phyloP scores from a whole-genome alignment of 2,797 vertebrate genomes.

The Astyanax mexicanus region DNA sequence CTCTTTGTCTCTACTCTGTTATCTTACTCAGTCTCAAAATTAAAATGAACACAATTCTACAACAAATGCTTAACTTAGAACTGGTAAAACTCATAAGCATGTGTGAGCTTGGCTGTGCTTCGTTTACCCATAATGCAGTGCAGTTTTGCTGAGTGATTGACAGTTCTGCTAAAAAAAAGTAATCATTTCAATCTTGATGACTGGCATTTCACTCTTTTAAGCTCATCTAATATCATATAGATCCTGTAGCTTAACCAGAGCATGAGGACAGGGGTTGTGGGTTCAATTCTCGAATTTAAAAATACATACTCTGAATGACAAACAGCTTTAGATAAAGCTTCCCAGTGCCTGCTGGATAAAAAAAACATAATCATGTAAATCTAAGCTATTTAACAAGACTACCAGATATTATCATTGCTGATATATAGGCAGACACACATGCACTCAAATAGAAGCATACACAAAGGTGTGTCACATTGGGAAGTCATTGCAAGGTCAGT shows the following conservation, averaged over 20 bases:
- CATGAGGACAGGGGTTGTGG: too few species aligned
- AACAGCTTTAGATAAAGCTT: too few species aligned
- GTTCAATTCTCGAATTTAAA: too few species aligned
- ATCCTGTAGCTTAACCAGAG: neutral
- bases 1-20: neutral
- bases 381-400: neutral
- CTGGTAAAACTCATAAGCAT: neutral
- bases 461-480: slow-evolving; percentile 53
- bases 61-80: neutral
- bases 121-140: too few species aligned
- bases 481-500: slow-evolving; percentile 67
- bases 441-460: neutral
- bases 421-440: slow-evolving; percentile 13
- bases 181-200: neutral
- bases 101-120: too few species aligned
- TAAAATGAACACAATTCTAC: neutral
- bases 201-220: neutral
- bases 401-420: neutral
- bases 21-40: neutral
- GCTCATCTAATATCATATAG: neutral
- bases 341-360: too few species aligned
- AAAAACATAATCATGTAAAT: neutral
- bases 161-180: too few species aligned
- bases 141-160: too few species aligned
- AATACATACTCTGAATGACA: too few species aligned